phyloP scores from a whole-genome alignment of 2,113 vertebrate species.

The Climacteris rufus region DNA sequence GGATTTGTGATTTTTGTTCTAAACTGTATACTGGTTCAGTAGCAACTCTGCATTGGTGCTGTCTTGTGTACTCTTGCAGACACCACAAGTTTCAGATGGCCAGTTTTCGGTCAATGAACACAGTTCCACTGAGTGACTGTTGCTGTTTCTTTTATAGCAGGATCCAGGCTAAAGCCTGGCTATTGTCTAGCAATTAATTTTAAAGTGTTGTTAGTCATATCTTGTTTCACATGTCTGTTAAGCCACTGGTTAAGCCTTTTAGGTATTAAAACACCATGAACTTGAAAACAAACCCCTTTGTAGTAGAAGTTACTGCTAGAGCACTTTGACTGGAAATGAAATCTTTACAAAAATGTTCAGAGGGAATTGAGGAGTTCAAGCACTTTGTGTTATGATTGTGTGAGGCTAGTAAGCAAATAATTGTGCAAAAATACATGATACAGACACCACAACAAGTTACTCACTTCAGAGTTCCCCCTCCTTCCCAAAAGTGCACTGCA shows the following conservation, averaged over 20 bases:
- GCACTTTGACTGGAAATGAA: neutral
- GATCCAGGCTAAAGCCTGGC: too few relatives aligned
- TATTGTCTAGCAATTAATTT: neutral
- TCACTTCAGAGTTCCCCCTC: neutral
- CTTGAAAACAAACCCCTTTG: neutral
- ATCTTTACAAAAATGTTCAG: neutral
- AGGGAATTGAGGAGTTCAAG: neutral
- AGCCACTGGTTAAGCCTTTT: neutral
- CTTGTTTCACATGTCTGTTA: neutral
- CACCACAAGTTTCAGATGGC: neutral
- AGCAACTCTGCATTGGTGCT: neutral
- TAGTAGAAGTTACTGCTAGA: neutral
- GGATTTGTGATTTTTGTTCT: neutral
- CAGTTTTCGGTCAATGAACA: rapidly evolving
- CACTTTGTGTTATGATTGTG: neutral
- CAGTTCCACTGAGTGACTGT: neutral
- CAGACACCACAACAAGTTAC: neutral
- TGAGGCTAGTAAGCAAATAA: neutral
- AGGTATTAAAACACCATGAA: neutral
- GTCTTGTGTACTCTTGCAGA: neutral
- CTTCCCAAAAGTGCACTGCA: neutral
- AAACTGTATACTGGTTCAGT: neutral
- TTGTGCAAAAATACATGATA: neutral
- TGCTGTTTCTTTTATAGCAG: neutral
- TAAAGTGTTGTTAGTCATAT: neutral